Conservation (phyloP, 2,113 vertebrate genomes). For the Carollia perspicillata region DNA sequence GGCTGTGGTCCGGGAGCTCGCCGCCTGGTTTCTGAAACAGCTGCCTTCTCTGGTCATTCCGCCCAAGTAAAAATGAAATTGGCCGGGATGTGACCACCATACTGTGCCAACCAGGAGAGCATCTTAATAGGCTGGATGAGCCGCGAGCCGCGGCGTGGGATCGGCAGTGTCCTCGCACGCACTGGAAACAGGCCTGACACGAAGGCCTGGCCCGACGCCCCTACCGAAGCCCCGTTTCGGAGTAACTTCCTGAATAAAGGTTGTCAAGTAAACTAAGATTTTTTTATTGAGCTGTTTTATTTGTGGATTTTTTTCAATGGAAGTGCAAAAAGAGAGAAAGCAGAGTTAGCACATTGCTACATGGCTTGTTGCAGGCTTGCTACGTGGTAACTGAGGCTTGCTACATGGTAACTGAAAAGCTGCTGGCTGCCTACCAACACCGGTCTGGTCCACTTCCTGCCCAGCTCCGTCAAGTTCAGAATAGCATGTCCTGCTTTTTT, state of each 20-base stretch:
- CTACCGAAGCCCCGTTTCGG: constrained; percentile 34
- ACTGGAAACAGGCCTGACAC: background rate
- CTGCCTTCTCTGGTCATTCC: background rate
- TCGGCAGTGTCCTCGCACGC: fast-evolving
- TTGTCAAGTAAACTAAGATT: constrained; percentile 41
- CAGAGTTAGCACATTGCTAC: background rate
- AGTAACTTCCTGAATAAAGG: constrained; percentile 58
- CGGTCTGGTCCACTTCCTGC: too few relatives aligned
- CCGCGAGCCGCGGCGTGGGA: background rate
- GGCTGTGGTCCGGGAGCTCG: background rate
- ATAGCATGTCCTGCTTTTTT: background rate
- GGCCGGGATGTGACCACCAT: background rate
- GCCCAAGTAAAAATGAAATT: background rate
- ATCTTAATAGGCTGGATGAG: background rate
- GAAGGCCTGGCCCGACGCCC: background rate
- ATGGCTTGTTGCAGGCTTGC: too few relatives aligned
- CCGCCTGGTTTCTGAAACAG: background rate
- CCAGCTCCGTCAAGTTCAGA: background rate
- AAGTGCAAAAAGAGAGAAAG: background rate
- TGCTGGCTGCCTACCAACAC: background rate
- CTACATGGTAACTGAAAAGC: background rate
- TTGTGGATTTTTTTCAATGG: background rate
- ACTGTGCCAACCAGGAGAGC: background rate
- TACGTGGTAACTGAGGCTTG: background rate
- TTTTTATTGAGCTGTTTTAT: constrained; percentile 40